phyloP scores from a whole-genome alignment of 2,113 vertebrate species.

The Laticauda laticaudata region DNA sequence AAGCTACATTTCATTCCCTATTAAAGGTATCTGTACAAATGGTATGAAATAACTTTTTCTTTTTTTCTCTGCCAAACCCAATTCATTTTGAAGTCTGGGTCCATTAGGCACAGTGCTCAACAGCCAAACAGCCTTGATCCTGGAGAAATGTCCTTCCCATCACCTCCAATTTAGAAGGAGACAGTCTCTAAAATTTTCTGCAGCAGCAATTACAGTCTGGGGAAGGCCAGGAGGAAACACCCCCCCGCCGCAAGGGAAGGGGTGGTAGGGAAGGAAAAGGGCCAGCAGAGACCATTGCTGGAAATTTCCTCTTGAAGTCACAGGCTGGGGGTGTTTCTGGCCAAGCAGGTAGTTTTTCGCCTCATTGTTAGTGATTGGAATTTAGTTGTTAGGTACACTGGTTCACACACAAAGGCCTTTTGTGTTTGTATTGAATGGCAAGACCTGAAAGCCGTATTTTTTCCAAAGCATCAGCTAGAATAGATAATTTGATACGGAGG shows the following conservation, averaged over 20 bases:
- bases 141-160: not conserved
- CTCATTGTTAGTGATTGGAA: not conserved
- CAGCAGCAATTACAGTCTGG: not conserved
- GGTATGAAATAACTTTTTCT: not conserved
- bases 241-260: not conserved
- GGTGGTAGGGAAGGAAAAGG: not conserved
- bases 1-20: not conserved
- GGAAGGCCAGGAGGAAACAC: not conserved
- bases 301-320: not conserved
- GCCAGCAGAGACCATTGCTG: not conserved
- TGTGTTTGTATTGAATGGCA: slow-evolving; percentile 12
- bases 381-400: not conserved
- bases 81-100: not conserved
- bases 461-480: not conserved
- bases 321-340: too few species aligned
- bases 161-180: not conserved
- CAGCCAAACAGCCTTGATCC: not conserved
- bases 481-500: not conserved
- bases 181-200: not conserved
- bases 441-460: not conserved
- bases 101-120: not conserved
- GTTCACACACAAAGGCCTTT: not conserved
- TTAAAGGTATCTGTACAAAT: not conserved
- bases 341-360: not conserved
- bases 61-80: not conserved